phyloP scores from a whole-genome alignment of 2,113 vertebrate genomes.

The Salvelinus sp. region DNA sequence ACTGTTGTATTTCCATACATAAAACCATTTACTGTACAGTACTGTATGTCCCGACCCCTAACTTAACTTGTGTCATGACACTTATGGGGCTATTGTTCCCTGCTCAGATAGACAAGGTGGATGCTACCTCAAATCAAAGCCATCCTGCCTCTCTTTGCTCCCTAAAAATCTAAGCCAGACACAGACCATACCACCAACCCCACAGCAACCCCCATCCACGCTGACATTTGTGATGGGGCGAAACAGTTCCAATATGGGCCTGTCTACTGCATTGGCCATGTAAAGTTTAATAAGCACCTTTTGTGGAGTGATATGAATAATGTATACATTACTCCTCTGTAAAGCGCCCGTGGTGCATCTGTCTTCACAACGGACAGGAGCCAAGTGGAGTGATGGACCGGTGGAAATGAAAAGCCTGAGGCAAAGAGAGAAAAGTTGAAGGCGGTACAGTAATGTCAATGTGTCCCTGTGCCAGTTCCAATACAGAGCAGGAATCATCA shows the following conservation, averaged over 20 bases:
- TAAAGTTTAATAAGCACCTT: slow-evolving; percentile 80
- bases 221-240: slow-evolving; percentile 71
- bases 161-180: slow-evolving; percentile 68
- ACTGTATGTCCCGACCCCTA: too few relatives aligned
- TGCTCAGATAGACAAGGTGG: background rate
- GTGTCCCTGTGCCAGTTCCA: slow-evolving; percentile 57
- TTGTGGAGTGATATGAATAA: slow-evolving; percentile 79
- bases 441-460: slow-evolving; percentile 60
- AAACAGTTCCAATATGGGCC: slow-evolving; percentile 68
- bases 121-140: background rate
- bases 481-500: slow-evolving; percentile 54
- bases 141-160: slow-evolving; percentile 13
- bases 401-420: slow-evolving; percentile 66
- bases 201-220: slow-evolving; percentile 42
- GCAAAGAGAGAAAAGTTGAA: slow-evolving; percentile 57
- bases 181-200: slow-evolving; percentile 54
- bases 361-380: slow-evolving; percentile 67
- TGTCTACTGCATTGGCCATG: slow-evolving; percentile 67
- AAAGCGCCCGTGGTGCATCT: slow-evolving; percentile 68
- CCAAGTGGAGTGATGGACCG: slow-evolving; percentile 47
- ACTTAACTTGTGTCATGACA: too few relatives aligned
- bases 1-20: too few relatives aligned
- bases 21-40: too few relatives aligned
- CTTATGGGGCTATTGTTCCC: background rate
- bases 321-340: slow-evolving; percentile 75